These are phyloP conservation scores for Xestobium rufovillosum DNA, from an alignment of 2,888 invertebrate genomes.

Conservation along the genomic window DNA sequence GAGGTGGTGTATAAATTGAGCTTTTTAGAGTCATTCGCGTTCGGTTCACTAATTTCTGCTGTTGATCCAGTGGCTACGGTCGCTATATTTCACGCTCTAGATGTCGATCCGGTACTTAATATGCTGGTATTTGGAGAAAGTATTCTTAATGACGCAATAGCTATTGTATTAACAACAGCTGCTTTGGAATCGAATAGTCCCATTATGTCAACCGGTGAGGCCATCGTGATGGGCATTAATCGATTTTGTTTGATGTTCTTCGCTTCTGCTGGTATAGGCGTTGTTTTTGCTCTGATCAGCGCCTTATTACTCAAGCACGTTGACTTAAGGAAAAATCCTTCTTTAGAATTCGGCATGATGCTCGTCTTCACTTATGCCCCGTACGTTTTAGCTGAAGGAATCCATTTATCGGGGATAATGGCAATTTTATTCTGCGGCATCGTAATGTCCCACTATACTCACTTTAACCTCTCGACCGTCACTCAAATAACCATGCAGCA, in stretches of 20 bases:
- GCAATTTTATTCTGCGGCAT: slow-evolving; percentile 98
- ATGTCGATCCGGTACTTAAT: slow-evolving; percentile 95
- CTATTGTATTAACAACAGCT: slow-evolving; percentile 93
- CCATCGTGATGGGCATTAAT: slow-evolving; percentile 80
- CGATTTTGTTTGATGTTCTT: slow-evolving; percentile 96
- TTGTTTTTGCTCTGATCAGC: slow-evolving; percentile 87
- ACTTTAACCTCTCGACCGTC: slow-evolving; percentile 94
- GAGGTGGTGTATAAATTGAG: slow-evolving; percentile 85
- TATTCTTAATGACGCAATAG: slow-evolving; percentile 95
- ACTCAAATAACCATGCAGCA: slow-evolving; percentile 99
- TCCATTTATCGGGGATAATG: slow-evolving; percentile 80
- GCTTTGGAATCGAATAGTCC: slow-evolving; percentile 65
- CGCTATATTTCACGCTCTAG: slow-evolving; percentile 95
- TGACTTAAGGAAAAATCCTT: slow-evolving; percentile 94
- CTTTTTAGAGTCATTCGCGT: slow-evolving; percentile 97
- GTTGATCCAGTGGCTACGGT: slow-evolving; percentile 99
- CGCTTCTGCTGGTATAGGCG: slow-evolving; percentile 95
- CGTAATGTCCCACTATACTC: slow-evolving; percentile 99
- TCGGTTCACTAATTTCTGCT: slow-evolving; percentile 95
- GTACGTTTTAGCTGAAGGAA: slow-evolving; percentile 90
- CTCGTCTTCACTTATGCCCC: slow-evolving; percentile 97
- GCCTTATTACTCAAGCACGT: slow-evolving; percentile 90
- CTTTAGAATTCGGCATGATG: slow-evolving; percentile 97
- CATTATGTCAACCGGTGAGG: slow-evolving; percentile 67
- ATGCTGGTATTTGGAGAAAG: slow-evolving; percentile 98